phyloP scores from a whole-genome alignment of 92 coral and sea anemone genomes.

The Zoanthus sociatus region DNA sequence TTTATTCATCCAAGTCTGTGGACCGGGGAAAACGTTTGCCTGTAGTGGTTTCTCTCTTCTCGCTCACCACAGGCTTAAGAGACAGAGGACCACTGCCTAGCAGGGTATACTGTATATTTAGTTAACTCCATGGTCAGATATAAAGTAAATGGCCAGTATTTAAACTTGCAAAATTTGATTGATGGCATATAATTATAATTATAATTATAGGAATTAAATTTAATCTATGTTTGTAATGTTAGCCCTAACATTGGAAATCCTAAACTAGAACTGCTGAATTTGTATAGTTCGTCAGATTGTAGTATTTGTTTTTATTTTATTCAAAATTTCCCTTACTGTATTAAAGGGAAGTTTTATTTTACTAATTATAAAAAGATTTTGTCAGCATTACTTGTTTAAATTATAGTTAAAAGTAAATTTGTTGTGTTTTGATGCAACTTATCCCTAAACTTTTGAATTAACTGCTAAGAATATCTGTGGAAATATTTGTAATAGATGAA shows the following conservation, averaged over 20 bases:
- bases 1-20: too few species aligned
- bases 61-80: too few species aligned
- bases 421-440: not conserved
- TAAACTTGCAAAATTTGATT: not conserved
- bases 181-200: not conserved
- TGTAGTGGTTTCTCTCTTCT: too few species aligned
- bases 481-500: not conserved
- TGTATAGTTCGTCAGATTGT: not conserved
- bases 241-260: not conserved
- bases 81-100: too few species aligned
- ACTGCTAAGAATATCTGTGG: not conserved
- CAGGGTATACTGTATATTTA: not conserved
- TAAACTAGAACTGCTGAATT: not conserved
- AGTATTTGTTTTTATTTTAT: not conserved
- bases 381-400: not conserved
- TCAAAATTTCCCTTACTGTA: not conserved
- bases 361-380: too few species aligned
- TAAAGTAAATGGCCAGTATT: not conserved
- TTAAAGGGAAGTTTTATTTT: too few species aligned
- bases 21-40: too few species aligned
- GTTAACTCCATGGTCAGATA: constrained; percentile 1
- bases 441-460: not conserved
- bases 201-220: not conserved
- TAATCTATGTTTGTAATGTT: not conserved
- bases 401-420: not conserved